A percentile compares a stretch with the other conserved stretches of the same genome.
Evolutionary conservation across 2,113 vertebrate genomes (phyloP).

Genomic region (Oncorhynchus clarkii): DNA sequence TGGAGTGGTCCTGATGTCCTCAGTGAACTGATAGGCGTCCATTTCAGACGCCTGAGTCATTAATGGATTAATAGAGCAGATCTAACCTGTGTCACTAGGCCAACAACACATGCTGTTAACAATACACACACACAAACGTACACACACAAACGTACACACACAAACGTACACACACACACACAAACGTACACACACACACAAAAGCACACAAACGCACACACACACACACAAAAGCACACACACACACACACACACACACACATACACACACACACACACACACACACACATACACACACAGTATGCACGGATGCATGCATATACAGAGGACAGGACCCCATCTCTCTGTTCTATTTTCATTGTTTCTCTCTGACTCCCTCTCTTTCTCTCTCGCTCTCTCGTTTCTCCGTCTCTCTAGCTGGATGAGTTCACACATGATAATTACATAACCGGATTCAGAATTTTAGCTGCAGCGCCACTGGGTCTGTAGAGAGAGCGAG

Average conservation of each 20-base stretch:
- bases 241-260: not conserved
- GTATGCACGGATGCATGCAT: not conserved
- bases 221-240: not conserved
- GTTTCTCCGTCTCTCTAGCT: not conserved
- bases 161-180: no score
- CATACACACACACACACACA: no score
- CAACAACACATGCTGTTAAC: not conserved
- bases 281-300: not conserved
- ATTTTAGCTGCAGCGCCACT: constrained; percentile 40
- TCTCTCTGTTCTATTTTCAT: not conserved
- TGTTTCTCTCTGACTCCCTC: constrained; percentile 1
- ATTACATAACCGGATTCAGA: constrained; percentile 59
- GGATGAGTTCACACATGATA: constrained; percentile 49
- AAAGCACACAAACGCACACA: not conserved
- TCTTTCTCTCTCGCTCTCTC: constrained; percentile 4
- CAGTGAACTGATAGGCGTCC: not conserved
- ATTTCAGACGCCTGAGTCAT: not conserved
- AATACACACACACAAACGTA: no score
- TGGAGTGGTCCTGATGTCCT: not conserved
- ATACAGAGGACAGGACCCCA: not conserved
- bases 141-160: not conserved
- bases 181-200: no score
- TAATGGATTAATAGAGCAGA: not conserved
- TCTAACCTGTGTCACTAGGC: not conserved
- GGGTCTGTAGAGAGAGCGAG: constrained; percentile 1